Evolutionary conservation across 2,888 invertebrate genomes (phyloP).

Genomic region (Marronus borbonicus): DNA sequence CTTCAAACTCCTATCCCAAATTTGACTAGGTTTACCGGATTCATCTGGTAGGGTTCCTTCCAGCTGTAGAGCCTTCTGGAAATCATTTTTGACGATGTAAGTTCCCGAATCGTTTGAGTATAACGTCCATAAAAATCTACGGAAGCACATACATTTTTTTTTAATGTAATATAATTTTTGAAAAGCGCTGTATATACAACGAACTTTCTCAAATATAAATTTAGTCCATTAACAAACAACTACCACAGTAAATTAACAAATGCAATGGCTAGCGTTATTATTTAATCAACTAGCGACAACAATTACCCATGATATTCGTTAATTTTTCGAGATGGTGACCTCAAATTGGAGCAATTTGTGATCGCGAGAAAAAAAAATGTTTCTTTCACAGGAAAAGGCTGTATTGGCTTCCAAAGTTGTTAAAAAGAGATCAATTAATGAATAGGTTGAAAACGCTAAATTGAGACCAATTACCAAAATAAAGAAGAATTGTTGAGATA

Average conservation of each 20-base stretch:
- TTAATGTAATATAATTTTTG: not conserved
- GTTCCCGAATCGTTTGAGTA: slow-evolving; percentile 87
- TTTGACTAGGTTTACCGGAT: slow-evolving; percentile 62
- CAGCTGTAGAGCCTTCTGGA: slow-evolving; percentile 77
- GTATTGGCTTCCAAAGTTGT: no score
- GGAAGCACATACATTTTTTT: slow-evolving; percentile 53
- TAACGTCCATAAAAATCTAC: slow-evolving; percentile 87
- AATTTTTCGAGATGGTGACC: slow-evolving; percentile 17
- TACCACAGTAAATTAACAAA: slow-evolving; percentile 24
- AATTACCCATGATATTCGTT: slow-evolving; percentile 15
- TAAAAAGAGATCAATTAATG: no score
- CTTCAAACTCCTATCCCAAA: slow-evolving; percentile 67
- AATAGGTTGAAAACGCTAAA: no score
- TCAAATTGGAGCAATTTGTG: not conserved
- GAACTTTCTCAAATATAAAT: slow-evolving; percentile 13
- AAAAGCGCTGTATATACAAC: not conserved
- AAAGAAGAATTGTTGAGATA: no score
- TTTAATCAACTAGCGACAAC: slow-evolving; percentile 27
- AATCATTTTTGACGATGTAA: slow-evolving; percentile 83
- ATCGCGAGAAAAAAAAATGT: not conserved
- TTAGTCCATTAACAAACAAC: not conserved
- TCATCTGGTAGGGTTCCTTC: slow-evolving; percentile 68
- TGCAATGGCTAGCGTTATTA: slow-evolving; percentile 8
- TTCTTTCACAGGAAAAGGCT: no score
- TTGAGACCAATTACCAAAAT: no score